phyloP scores from a whole-genome alignment of 2,888 invertebrate genomes.

The Ormyrus pomaceus region DNA sequence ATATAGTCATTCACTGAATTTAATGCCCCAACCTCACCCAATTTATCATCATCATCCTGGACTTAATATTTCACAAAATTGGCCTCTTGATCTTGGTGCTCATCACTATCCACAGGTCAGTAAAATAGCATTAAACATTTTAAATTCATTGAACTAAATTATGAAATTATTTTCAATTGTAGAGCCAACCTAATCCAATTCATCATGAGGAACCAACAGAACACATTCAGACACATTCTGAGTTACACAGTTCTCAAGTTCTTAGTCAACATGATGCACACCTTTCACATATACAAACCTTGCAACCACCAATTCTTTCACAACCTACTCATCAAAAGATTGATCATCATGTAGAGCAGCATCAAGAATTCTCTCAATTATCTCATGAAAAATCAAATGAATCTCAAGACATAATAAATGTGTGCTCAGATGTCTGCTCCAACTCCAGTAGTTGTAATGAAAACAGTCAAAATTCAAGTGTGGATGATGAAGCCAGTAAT shows the following conservation, averaged over 20 bases:
- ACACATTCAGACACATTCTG: slow-evolving; percentile 59
- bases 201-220: slow-evolving; percentile 58
- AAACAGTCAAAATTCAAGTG: slow-evolving; percentile 63
- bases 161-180: slow-evolving; percentile 27
- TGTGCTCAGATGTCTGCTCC: slow-evolving; percentile 61
- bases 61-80: slow-evolving; percentile 68
- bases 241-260: slow-evolving; percentile 57
- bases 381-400: slow-evolving; percentile 41
- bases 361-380: slow-evolving; percentile 42
- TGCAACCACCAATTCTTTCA: slow-evolving; percentile 59
- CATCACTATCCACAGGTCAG: slow-evolving; percentile 70
- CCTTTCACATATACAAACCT: slow-evolving; percentile 63
- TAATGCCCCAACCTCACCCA: slow-evolving; percentile 63
- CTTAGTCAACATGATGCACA: slow-evolving; percentile 65
- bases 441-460: slow-evolving; percentile 65
- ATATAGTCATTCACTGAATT: slow-evolving; percentile 63
- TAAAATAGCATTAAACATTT: slow-evolving; percentile 21
- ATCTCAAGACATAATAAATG: slow-evolving; percentile 52
- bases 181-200: slow-evolving; percentile 62
- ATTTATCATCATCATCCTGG: slow-evolving; percentile 65
- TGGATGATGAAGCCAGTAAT: slow-evolving; percentile 59
- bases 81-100: slow-evolving; percentile 70
- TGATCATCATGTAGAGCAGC: slow-evolving; percentile 56
- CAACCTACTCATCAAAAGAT: slow-evolving; percentile 61
- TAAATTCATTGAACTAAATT: neutral